Conservation (phyloP, 2,113 vertebrate species). For the Toxotes jaculatrix region DNA sequence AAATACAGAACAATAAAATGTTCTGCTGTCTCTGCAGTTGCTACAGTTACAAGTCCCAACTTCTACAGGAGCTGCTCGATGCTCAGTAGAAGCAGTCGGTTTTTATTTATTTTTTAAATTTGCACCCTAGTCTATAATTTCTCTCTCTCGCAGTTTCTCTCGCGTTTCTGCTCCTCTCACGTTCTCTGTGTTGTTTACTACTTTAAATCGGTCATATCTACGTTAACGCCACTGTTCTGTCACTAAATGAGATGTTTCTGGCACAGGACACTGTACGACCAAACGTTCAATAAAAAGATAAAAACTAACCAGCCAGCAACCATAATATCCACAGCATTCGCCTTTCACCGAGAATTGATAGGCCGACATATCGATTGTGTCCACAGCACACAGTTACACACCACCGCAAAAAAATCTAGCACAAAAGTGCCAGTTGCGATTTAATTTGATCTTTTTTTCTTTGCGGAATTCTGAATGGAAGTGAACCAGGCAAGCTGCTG, state of each 20-base stretch:
- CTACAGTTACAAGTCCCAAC: background rate
- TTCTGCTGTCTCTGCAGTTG: background rate
- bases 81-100: background rate
- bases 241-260: background rate
- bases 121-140: background rate
- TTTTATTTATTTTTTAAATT: background rate
- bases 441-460: background rate
- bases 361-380: constrained; percentile 13
- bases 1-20: background rate
- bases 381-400: background rate
- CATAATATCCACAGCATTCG: background rate
- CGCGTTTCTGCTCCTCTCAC: no score
- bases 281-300: background rate
- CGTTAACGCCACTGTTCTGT: background rate
- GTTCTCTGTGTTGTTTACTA: no score
- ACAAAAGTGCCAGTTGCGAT: background rate
- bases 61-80: background rate
- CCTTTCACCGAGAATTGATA: background rate
- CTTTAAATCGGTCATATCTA: background rate
- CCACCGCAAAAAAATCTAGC: background rate
- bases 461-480: background rate
- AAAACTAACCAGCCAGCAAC: background rate
- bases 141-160: background rate
- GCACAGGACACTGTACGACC: background rate
- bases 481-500: background rate